phyloP scores from a whole-genome alignment of 2,888 invertebrate genomes.

The Geotrupes spiniger region DNA sequence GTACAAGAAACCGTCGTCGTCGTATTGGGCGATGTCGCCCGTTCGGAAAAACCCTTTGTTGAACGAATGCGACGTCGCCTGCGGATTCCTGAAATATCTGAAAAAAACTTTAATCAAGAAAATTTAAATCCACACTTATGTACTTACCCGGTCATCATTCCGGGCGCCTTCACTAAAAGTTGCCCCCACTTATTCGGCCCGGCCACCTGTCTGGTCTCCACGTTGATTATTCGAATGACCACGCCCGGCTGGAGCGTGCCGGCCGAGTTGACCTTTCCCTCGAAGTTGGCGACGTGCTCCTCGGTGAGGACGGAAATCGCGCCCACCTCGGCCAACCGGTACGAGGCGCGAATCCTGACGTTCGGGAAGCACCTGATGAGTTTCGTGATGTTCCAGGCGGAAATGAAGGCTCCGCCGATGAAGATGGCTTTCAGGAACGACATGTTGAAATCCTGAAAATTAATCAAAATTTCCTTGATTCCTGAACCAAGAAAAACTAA shows the following conservation, averaged over 20 bases:
- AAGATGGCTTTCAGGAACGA: constrained; percentile 36
- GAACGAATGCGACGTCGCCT: constrained; percentile 26
- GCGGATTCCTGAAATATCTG: constrained; percentile 39
- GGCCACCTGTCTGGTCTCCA: constrained; percentile 30
- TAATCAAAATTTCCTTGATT: too few relatives aligned
- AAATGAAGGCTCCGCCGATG: constrained; percentile 35
- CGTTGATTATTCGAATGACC: constrained; percentile 36
- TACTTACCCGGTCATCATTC: constrained; percentile 40
- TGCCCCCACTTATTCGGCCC: constrained; percentile 37
- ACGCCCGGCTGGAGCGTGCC: constrained; percentile 35
- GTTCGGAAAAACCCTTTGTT: constrained; percentile 40
- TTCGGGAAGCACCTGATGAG: constrained; percentile 31
- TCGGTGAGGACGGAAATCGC: constrained; percentile 29
- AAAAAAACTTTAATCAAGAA: background rate
- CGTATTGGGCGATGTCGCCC: constrained; percentile 40
- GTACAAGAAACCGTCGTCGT: constrained; percentile 39
- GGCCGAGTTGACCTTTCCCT: constrained; percentile 33
- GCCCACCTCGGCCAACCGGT: constrained; percentile 39
- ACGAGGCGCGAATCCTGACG: constrained; percentile 36
- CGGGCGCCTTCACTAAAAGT: constrained; percentile 35
- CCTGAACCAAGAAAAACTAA: too few relatives aligned
- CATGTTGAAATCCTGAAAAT: constrained; percentile 38
- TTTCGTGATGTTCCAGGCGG: constrained; percentile 32
- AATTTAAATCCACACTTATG: background rate
- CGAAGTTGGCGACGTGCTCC: constrained; percentile 27